Conservation (phyloP, 2,113 vertebrate genomes). For the Macheiramphus alcinus region DNA sequence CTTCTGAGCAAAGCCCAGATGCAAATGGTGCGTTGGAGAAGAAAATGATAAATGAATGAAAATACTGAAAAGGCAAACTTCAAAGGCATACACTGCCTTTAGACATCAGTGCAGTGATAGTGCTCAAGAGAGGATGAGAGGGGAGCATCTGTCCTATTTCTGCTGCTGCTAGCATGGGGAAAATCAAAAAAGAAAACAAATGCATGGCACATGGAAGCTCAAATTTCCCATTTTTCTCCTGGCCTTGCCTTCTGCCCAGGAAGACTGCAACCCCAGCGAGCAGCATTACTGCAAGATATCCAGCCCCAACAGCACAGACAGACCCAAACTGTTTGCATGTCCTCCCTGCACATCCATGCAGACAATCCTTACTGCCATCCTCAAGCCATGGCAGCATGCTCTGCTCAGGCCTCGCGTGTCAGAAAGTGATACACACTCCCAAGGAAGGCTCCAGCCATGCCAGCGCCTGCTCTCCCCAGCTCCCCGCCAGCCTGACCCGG, state of each 20-base stretch:
- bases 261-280: not conserved
- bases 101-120: not conserved
- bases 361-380: not conserved
- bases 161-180: not conserved
- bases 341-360: accelerated
- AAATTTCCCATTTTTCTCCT: not conserved
- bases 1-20: conserved; percentile 13
- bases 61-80: conserved; percentile 12
- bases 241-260: not conserved
- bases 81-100: not conserved
- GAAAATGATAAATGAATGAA: not conserved
- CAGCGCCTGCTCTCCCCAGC: not conserved
- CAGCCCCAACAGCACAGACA: not conserved
- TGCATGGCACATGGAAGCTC: not conserved
- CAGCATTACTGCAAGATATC: not conserved
- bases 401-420: not conserved
- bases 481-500: accelerated
- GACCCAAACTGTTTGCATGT: accelerated
- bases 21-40: not conserved
- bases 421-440: not conserved
- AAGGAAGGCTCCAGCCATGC: not conserved
- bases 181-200: not conserved
- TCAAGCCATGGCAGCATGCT: not conserved
- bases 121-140: not conserved
- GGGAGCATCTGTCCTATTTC: conserved; percentile 2